These are phyloP conservation scores for Drosophila kuntzei DNA, from an alignment of 2,888 invertebrate species.

Conservation along the genomic window DNA sequence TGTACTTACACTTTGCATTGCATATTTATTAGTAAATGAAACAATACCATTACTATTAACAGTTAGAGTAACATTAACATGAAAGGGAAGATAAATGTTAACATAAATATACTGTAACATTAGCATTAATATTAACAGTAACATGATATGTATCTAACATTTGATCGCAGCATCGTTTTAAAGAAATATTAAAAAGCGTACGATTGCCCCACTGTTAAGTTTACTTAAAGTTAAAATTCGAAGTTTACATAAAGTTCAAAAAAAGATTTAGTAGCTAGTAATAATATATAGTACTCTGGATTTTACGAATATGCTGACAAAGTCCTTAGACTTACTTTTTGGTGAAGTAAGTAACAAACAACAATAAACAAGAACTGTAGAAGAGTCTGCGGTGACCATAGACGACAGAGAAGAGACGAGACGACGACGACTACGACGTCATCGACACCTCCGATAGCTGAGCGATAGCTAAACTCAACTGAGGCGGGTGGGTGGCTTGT, in stretches of 20 bases:
- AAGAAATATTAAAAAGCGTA: neutral
- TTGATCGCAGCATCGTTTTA: no score
- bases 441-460: slow-evolving; percentile 82
- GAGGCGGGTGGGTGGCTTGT: slow-evolving; percentile 69
- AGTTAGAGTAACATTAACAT: neutral
- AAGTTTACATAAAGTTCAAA: neutral
- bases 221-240: neutral
- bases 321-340: slow-evolving; percentile 37
- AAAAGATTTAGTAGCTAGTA: no score
- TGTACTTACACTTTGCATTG: no score
- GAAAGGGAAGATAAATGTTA: neutral
- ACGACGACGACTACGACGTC: slow-evolving; percentile 65
- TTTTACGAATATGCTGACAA: slow-evolving; percentile 23
- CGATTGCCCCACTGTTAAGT: neutral
- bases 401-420: slow-evolving; percentile 27
- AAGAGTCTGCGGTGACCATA: slow-evolving; percentile 25
- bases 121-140: neutral
- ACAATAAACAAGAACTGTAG: slow-evolving; percentile 51
- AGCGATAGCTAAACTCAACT: slow-evolving; percentile 53
- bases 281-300: neutral
- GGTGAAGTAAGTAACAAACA: slow-evolving; percentile 46
- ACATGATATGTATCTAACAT: no score
- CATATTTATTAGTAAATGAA: no score
- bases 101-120: neutral
- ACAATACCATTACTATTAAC: no score